These are phyloP conservation scores for Cyanistes caeruleus DNA, from an alignment of 2,113 vertebrate genomes.

Conservation along the genomic window DNA sequence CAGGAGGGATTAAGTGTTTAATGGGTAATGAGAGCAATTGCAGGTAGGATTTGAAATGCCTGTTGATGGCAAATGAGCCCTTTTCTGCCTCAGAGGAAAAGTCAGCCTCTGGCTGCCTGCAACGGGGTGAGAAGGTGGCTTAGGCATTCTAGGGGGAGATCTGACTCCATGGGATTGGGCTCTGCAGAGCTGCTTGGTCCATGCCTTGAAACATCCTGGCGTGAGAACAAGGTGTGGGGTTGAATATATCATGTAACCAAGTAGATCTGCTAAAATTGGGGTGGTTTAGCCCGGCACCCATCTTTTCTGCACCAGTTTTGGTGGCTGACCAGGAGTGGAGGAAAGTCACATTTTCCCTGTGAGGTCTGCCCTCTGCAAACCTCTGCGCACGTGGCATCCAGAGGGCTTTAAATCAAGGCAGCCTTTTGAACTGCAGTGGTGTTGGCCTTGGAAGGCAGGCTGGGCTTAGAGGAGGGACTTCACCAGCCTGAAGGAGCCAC, in stretches of 20 bases:
- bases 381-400: rapidly evolving
- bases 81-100: neutral
- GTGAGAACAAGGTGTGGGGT: neutral
- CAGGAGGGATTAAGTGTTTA: neutral
- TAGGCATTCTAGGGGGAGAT: neutral
- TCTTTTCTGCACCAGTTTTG: neutral
- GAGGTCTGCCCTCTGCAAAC: neutral
- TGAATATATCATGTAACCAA: neutral
- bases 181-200: neutral
- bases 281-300: neutral
- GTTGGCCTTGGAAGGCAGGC: neutral
- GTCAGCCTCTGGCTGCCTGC: neutral
- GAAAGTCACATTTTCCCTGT: rapidly evolving
- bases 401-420: neutral
- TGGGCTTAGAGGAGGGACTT: neutral
- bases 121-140: neutral
- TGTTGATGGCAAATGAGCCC: neutral
- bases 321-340: neutral
- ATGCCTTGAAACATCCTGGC: neutral
- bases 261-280: neutral
- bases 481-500: neutral
- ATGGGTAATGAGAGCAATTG: neutral
- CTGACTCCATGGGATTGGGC: neutral
- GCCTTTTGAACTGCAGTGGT: neutral
- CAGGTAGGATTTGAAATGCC: slow-evolving; percentile 22